A percentile compares a stretch with the other conserved stretches of the same genome.
Evolutionary conservation across 1,140 invertebrate species (phyloP).

Genomic region (Camponotus floridanus): DNA sequence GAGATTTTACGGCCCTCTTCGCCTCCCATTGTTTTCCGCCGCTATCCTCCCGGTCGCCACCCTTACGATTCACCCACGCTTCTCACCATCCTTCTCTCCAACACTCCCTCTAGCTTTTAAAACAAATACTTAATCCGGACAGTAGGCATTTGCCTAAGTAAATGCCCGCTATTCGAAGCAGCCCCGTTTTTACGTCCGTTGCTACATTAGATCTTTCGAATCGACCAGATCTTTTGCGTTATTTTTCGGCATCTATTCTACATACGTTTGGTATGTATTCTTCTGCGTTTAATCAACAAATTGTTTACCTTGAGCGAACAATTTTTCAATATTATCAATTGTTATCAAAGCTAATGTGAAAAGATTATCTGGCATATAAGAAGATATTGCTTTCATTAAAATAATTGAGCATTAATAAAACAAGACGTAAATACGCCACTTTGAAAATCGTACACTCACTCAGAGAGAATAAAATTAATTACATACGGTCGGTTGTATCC

Average conservation of each 20-base stretch:
- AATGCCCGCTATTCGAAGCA: conserved; percentile 83
- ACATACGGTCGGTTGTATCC: background rate
- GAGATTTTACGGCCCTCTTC: conserved; percentile 80
- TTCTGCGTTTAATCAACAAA: conserved; percentile 17
- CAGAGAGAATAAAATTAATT: background rate
- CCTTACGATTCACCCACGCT: conserved; percentile 53
- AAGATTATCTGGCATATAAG: background rate
- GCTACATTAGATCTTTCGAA: conserved; percentile 63
- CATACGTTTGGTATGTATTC: background rate
- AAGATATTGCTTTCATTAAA: background rate
- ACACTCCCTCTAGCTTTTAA: conserved; percentile 82
- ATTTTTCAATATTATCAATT: background rate
- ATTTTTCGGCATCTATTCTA: conserved; percentile 21
- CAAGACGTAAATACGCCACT: no score
- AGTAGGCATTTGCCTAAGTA: conserved; percentile 84
- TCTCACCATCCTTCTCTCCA: conserved; percentile 71
- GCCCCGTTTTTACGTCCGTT: conserved; percentile 78
- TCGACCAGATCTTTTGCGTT: conserved; percentile 48
- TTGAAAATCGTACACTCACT: no score
- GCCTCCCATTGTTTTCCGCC: conserved; percentile 48
- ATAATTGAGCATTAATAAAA: background rate
- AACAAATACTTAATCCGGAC: conserved; percentile 86
- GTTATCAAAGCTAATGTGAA: background rate
- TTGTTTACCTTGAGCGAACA: no score
- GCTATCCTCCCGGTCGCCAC: conserved; percentile 44